phyloP scores from a whole-genome alignment of 2,888 invertebrate genomes.

The Drosophila vallismaia region DNA sequence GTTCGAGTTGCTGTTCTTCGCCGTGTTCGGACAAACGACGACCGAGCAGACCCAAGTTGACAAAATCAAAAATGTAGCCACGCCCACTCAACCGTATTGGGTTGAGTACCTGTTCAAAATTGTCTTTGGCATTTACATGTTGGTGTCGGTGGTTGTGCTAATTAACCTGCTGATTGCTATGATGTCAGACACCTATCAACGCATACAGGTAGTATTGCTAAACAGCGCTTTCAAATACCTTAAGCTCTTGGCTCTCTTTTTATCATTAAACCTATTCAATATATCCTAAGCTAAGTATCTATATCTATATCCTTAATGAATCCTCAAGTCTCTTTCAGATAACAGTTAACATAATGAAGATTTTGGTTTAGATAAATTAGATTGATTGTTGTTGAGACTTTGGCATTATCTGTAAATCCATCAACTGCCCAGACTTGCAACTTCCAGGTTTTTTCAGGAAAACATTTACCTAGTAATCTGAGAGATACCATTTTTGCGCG shows the following conservation, averaged over 20 bases:
- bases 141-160: constrained; percentile 99
- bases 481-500: constrained; percentile 54
- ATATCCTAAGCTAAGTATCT: constrained; percentile 61
- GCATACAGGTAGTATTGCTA: constrained; percentile 93
- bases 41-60: constrained; percentile 91
- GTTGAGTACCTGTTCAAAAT: constrained; percentile 94
- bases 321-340: constrained; percentile 60
- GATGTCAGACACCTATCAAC: constrained; percentile 99
- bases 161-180: constrained; percentile 99
- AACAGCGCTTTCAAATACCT: constrained; percentile 57
- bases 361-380: neutral
- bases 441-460: constrained; percentile 79
- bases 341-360: no score
- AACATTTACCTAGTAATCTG: constrained; percentile 48
- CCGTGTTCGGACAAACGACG: constrained; percentile 97
- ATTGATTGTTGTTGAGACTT: constrained; percentile 13
- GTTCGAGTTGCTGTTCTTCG: constrained; percentile 99
- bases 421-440: constrained; percentile 84
- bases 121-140: constrained; percentile 97
- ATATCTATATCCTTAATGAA: constrained; percentile 36
- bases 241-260: constrained; percentile 33
- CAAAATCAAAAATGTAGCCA: constrained; percentile 85
- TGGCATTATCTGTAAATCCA: constrained; percentile 81
- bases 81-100: constrained; percentile 90
- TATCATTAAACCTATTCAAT: constrained; percentile 15